Base-by-base conservation (phyloP, 2,113 vertebrate species). In the Cebidichthys violaceus region DNA sequence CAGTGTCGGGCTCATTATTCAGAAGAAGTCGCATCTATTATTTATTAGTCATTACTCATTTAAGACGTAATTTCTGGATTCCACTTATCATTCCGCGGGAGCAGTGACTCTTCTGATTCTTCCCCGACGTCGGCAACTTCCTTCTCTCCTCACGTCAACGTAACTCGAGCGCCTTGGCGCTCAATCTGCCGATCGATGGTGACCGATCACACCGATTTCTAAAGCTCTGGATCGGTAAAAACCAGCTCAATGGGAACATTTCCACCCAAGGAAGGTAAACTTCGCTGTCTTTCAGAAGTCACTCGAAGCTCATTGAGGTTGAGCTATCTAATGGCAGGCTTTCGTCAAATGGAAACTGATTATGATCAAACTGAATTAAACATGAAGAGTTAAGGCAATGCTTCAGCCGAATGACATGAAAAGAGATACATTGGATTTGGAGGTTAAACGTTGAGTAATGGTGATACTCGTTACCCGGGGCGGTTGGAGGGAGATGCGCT, bases 31-130 rank as follows among this genome's bases (percentile, higher is more conserved):
- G 4, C 47, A 82, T 77, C n/a, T 57, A 87, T 84, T 71, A 86
- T 82, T 60, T 82, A 86, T 76, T 22, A 47, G 20, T 50, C 77
- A 82, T 90, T 77, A 83, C 57, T 90, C 50, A 74, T 88, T 77
- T 71, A 77, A 65, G 83, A 77, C 55, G 65, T 65, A 17, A 75
- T 83, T 70, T 67, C 62, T 81, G 50, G 50, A 35, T 70, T 75
- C 70, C 31, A 69, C 62, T 88, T 55, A 69, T 84, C 55, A 79
- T 72, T 82, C 71, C 18, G 47, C 54, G 57, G 43, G 43, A 70
- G 72, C 78, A 22, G 59, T 33, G 77, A 75, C 45, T 69, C n/a
- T 57, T 82, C 69, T 45, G 72, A 85, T 74, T 86, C 57, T 11
- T 35, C 71, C 75, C 61, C 72, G 5, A 77, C 52, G 71, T 33